A percentile compares a stretch with the other conserved stretches of the same genome.
phyloP scores from a whole-genome alignment of 2,888 invertebrate species.

The Apantesis nais region DNA sequence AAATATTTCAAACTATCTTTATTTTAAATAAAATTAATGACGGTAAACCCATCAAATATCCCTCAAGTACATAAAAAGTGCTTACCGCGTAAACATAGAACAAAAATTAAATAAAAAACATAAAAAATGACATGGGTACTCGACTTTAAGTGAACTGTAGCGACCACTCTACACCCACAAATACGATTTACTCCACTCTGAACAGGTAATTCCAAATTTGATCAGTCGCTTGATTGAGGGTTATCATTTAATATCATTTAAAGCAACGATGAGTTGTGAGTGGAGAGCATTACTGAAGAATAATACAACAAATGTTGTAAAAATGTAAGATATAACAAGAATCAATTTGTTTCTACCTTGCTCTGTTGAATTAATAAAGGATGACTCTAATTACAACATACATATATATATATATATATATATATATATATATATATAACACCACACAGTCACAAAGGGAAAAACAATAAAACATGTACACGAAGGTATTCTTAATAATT shows the following conservation, averaged over 20 bases:
- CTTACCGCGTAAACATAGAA: neutral
- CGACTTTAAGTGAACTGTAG: slow-evolving; percentile 21
- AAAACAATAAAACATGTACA: neutral
- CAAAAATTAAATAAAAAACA: slow-evolving; percentile 2
- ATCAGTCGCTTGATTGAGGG: slow-evolving; percentile 49
- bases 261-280: neutral
- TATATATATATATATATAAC: neutral
- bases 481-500: neutral
- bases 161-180: neutral
- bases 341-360: neutral
- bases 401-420: too few relatives aligned
- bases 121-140: slow-evolving; percentile 4
- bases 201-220: slow-evolving; percentile 22
- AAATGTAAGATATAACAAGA: too few relatives aligned
- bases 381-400: neutral
- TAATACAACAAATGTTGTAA: neutral
- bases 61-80: neutral
- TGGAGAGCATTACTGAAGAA: slow-evolving; percentile 15
- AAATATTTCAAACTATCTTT: neutral
- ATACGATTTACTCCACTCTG: neutral
- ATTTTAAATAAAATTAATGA: neutral
- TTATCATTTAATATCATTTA: slow-evolving; percentile 48
- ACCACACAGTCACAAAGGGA: neutral
- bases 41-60: neutral
- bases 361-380: neutral